A percentile compares a stretch with the other conserved stretches of the same genome.
phyloP scores from a whole-genome alignment of 2,888 invertebrate species.

The Trissonchulus sp. region DNA sequence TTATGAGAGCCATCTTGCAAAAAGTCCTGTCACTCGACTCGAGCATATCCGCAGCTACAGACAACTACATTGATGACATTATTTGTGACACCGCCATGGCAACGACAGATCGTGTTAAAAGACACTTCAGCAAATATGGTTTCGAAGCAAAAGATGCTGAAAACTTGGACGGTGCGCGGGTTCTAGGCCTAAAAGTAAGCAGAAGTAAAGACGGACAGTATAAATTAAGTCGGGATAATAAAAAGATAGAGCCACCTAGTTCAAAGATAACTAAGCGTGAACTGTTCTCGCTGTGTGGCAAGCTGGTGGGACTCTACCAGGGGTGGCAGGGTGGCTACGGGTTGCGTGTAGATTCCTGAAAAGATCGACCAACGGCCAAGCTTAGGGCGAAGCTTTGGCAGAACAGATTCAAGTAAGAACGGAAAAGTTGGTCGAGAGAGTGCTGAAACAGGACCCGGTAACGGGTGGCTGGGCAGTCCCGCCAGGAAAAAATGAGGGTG shows the following conservation, averaged over 20 bases:
- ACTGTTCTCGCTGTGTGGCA: background rate
- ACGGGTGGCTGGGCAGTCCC: background rate
- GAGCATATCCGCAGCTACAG: conserved; percentile 16
- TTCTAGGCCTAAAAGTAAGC: conserved; percentile 4
- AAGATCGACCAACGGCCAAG: background rate
- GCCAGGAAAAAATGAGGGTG: background rate
- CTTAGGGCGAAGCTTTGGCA: conserved; percentile 12
- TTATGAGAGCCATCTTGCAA: conserved; percentile 17
- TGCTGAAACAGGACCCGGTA: conserved; percentile 20
- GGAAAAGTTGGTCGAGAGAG: background rate
- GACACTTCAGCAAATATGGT: background rate
- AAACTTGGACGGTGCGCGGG: conserved; percentile 1
- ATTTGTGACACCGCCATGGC: background rate
- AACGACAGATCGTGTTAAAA: background rate
- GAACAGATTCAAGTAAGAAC: background rate
- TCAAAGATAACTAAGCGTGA: background rate
- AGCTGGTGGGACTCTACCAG: conserved; percentile 22
- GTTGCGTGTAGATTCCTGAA: conserved; percentile 17
- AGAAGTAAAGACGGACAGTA: background rate
- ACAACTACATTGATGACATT: conserved; percentile 24
- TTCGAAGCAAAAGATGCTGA: conserved; percentile 16
- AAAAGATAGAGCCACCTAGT: background rate
- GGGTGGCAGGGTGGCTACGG: conserved; percentile 17
- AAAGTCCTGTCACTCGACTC: conserved; percentile 1
- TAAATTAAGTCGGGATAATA: background rate